A percentile compares a stretch with the other conserved stretches of the same genome.
phyloP scores from a whole-genome alignment of 2,797 vertebrate species.

The Neoniphon sammara region DNA sequence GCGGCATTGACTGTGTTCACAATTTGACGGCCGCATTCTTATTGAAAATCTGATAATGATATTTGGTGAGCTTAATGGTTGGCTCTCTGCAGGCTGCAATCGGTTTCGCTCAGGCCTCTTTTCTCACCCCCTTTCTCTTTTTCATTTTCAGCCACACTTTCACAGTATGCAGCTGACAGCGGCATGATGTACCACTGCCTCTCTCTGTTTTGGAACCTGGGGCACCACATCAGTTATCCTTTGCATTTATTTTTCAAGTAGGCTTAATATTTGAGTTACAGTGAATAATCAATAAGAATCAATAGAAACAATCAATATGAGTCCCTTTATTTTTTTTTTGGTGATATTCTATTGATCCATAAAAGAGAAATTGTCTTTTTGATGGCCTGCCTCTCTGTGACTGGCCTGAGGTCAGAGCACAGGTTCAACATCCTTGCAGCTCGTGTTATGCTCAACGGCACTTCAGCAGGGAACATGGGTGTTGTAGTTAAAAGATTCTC shows the following conservation, averaged over 20 bases:
- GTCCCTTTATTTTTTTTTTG: constrained; percentile 37
- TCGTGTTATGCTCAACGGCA: constrained; percentile 44
- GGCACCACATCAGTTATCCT: constrained; percentile 42
- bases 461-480: constrained; percentile 40
- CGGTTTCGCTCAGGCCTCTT: constrained; percentile 70
- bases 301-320: constrained; percentile 49
- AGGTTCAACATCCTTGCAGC: background rate
- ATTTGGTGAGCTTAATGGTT: constrained; percentile 76
- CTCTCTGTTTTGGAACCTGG: constrained; percentile 42
- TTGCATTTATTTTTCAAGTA: constrained; percentile 60
- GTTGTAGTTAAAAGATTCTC: background rate
- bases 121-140: constrained; percentile 45
- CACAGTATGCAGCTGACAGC: constrained; percentile 60
- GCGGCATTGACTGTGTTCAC: constrained; percentile 57
- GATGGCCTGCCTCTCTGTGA: too few species aligned
- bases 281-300: constrained; percentile 64
- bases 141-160: constrained; percentile 60
- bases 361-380: constrained; percentile 1
- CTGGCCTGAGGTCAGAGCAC: too few species aligned
- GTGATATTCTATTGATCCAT: constrained; percentile 40
- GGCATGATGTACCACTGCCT: constrained; percentile 54
- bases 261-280: constrained; percentile 44
- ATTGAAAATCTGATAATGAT: constrained; percentile 78
- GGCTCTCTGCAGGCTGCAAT: constrained; percentile 73
- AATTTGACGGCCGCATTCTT: constrained; percentile 71